Conservation (phyloP, 2,888 invertebrate species). For the Clivina fossor region DNA sequence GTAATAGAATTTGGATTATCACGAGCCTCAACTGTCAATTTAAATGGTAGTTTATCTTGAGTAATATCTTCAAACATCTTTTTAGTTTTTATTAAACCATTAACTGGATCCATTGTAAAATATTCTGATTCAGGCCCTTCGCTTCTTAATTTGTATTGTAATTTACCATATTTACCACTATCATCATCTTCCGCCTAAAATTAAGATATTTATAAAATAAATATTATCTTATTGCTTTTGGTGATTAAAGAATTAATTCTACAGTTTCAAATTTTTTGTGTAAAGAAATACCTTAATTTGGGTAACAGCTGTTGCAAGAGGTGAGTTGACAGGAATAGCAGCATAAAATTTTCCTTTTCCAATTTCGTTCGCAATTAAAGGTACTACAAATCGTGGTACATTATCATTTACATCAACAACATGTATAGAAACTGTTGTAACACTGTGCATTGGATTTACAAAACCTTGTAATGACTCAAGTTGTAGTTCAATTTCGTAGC, state of each 20-base stretch:
- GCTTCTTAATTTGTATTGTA: conserved; percentile 64
- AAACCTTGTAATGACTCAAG: conserved; percentile 79
- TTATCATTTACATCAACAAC: conserved; percentile 90
- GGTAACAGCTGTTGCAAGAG: conserved; percentile 73
- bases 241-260: no score
- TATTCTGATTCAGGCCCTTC: conserved; percentile 58
- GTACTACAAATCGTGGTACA: conserved; percentile 77
- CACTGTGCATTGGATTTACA: conserved; percentile 74
- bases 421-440: conserved; percentile 75
- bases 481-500: conserved; percentile 74
- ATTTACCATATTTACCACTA: conserved; percentile 77
- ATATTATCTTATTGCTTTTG: conserved; percentile 4
- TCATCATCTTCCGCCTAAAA: conserved; percentile 80
- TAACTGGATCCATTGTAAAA: conserved; percentile 71
- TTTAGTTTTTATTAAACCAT: conserved; percentile 76
- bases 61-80: conserved; percentile 71
- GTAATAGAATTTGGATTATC: conserved; percentile 70
- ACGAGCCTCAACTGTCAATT: conserved; percentile 70
- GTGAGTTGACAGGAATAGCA: conserved; percentile 72
- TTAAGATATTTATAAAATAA: conserved; percentile 9
- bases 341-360: conserved; percentile 76
- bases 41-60: conserved; percentile 67
- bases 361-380: conserved; percentile 58
- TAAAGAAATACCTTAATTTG: conserved; percentile 66
- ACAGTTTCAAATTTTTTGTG: neutral